Conservation (phyloP, 2,888 invertebrate genomes). For the Epirrhoe tristata region DNA sequence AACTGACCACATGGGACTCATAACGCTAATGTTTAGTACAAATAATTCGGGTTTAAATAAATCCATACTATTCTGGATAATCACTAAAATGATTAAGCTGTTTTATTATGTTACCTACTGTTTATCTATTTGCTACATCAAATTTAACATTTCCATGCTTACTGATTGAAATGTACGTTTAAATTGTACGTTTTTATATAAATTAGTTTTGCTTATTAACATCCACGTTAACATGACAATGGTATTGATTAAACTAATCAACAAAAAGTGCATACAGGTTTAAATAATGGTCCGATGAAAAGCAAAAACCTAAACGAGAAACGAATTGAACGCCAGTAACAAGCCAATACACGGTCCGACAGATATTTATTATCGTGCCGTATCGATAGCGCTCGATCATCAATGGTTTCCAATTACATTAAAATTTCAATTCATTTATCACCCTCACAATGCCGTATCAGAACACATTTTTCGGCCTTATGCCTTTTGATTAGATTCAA, state of each 20-base stretch:
- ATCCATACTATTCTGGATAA: slow-evolving; percentile 18
- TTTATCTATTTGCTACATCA: slow-evolving; percentile 9
- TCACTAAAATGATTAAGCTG: slow-evolving; percentile 20
- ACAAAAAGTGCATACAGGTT: slow-evolving; percentile 2
- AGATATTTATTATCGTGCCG: slow-evolving; percentile 53
- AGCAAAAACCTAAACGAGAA: slow-evolving; percentile 31
- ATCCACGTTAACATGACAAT: neutral
- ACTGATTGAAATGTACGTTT: neutral
- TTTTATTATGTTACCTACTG: slow-evolving; percentile 4
- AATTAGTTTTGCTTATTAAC: neutral
- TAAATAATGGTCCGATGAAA: slow-evolving; percentile 9
- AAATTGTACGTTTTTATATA: neutral
- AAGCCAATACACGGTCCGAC: slow-evolving; percentile 47
- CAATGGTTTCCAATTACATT: slow-evolving; percentile 69
- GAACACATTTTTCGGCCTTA: slow-evolving; percentile 62
- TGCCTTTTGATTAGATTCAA: slow-evolving; percentile 76
- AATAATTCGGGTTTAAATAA: slow-evolving; percentile 32
- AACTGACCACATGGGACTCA: slow-evolving; percentile 42
- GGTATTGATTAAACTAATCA: slow-evolving; percentile 12
- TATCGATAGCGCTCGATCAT: slow-evolving; percentile 56
- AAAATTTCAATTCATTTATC: slow-evolving; percentile 74
- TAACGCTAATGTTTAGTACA: slow-evolving; percentile 41
- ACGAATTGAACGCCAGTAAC: slow-evolving; percentile 37
- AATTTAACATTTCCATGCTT: neutral
- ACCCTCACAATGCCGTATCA: slow-evolving; percentile 56